Base-by-base conservation (phyloP, 1,140 invertebrate species). In the Trichonephila clavipes region DNA sequence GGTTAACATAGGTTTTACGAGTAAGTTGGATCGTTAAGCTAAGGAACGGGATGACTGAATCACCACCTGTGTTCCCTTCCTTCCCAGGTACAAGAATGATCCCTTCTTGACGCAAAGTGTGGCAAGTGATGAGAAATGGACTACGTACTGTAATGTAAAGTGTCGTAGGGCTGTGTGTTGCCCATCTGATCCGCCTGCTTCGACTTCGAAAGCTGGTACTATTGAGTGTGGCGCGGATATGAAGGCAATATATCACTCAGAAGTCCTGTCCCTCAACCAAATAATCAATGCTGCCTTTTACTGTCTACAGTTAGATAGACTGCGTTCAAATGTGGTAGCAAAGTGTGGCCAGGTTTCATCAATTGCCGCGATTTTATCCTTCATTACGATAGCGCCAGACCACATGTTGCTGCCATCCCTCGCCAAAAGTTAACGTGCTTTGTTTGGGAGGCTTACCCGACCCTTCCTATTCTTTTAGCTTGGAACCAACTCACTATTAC, bases 331-430 rank as follows among this genome's bases (percentile, higher is more conserved):
- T 40, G 2, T 40, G 34, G 34, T 40, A 40, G 34, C 34, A 40
- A 40, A 40, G 34, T 2, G 2, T 2, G 2, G 34, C 34, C 34
- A 40, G 34, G 34, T 40, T 4, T 40, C 34, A 40, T 40, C 18
- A 86, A 59, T 16, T 2, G 58, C 19, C 58, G n/a, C 51, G 19
- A 44, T 86, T 58, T 86, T 61, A 86, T 61, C 83, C 44, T 86
- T 86, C 83, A 58, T 86, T 24, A 86, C 6, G 83, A 86, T 86
- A 86, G 14, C 83, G 8, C 83, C 83, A 86, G n/a, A 24, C 19
- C 83, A 28, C 58, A 59, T 86, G 58, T 5, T 40, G 34, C 34
- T 40, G 34, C 34, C 34, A 40, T 40, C 34, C 1, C 34, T 3
- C 34, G 2, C 34, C 34, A 40, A 40, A 40, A 40, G 34, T 40